These are phyloP conservation scores for Nannoperca obscura DNA, from an alignment of 2,797 vertebrate species.

Conservation along the genomic window DNA sequence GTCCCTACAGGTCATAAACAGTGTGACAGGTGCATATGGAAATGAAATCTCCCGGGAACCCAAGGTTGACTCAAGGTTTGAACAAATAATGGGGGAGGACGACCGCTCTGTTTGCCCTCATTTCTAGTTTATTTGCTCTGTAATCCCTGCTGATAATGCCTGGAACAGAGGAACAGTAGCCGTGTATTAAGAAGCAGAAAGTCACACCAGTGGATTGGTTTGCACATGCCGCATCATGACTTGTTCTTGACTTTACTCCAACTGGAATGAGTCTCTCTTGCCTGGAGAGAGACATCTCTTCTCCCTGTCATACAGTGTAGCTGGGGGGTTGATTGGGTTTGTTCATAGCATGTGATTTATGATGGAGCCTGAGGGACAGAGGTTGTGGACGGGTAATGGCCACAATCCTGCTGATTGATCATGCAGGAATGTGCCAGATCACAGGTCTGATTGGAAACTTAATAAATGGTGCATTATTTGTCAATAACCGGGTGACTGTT, in stretches of 20 bases:
- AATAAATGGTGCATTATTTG: slow-evolving; percentile 18
- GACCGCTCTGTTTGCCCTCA: slow-evolving; percentile 8
- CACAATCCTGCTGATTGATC: slow-evolving; percentile 30
- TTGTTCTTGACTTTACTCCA: background rate
- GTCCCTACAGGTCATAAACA: slow-evolving; percentile 16
- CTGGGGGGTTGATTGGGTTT: slow-evolving; percentile 19
- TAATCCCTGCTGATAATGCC: slow-evolving; percentile 31
- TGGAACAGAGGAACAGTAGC: slow-evolving; percentile 15
- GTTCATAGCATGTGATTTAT: slow-evolving; percentile 29
- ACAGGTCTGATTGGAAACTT: slow-evolving; percentile 3
- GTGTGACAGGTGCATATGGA: slow-evolving; percentile 40
- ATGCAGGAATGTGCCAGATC: slow-evolving; percentile 38
- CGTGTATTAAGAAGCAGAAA: background rate
- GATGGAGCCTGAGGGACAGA: slow-evolving; percentile 18
- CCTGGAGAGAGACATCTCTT: background rate
- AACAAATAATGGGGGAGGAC: slow-evolving; percentile 24
- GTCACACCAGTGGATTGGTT: slow-evolving; percentile 1
- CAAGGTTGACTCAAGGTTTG: slow-evolving; percentile 45
- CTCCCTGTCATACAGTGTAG: slow-evolving; percentile 8
- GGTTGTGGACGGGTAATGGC: slow-evolving; percentile 32
- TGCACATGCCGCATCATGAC: background rate
- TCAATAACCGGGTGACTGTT: slow-evolving; percentile 7
- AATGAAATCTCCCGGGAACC: slow-evolving; percentile 16
- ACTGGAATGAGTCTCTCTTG: background rate
- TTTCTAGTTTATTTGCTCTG: slow-evolving; percentile 22